Evolutionary conservation across 2,113 vertebrate genomes (phyloP).

Genomic region (Entelurus aequoreus): DNA sequence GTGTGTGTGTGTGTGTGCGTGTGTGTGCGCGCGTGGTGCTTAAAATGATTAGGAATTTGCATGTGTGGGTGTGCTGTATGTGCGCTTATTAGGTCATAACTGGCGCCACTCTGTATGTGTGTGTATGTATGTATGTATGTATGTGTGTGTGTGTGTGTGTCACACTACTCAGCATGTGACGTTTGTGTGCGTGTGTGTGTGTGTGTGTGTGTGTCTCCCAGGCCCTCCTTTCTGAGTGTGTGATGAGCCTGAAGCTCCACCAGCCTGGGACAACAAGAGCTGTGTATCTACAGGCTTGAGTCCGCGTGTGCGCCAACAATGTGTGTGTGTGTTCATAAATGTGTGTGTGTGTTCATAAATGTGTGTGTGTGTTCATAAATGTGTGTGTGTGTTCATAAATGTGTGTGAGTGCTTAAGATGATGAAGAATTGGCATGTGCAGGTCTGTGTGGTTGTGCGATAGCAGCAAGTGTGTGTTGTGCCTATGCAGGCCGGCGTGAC

Average conservation of each 20-base stretch:
- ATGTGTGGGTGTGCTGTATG: constrained; percentile 20
- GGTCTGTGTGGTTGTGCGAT: constrained; percentile 40
- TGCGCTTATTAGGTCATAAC: constrained; percentile 51
- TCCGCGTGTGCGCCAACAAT: constrained; percentile 27
- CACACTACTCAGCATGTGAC: too few species aligned
- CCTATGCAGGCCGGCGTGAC: constrained; percentile 48
- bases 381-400: too few species aligned
- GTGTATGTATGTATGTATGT: neutral
- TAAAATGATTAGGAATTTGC: too few species aligned
- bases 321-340: too few species aligned
- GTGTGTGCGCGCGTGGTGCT: constrained; percentile 25
- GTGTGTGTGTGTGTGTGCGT: neutral
- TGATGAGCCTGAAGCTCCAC: constrained; percentile 64
- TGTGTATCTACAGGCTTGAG: constrained; percentile 42
- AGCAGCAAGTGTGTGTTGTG: constrained; percentile 21
- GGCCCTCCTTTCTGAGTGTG: constrained; percentile 60
- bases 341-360: too few species aligned
- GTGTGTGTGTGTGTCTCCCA: constrained; percentile 38
- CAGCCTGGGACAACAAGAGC: constrained; percentile 54
- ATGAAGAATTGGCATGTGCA: constrained; percentile 35
- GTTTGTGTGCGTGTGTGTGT: constrained; percentile 25
- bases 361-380: neutral
- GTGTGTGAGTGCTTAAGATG: neutral
- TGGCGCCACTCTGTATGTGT: constrained; percentile 18
- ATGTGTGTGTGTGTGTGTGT: constrained; percentile 15